Conservation (phyloP, 2,888 invertebrate genomes). For the Parnassius glacialis region DNA sequence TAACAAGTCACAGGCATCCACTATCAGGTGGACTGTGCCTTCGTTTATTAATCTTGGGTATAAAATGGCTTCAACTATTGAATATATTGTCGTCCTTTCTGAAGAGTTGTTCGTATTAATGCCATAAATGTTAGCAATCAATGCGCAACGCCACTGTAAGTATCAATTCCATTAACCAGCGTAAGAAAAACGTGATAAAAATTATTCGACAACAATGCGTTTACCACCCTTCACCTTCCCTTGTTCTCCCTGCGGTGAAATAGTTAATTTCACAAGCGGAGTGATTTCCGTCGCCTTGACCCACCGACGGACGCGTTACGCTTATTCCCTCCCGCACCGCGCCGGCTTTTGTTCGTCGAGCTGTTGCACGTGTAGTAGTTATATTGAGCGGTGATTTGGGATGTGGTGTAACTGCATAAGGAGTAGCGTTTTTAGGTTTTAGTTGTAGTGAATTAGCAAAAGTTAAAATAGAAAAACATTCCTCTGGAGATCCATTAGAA, state of each 20-base stretch:
- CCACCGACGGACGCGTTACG: slow-evolving; percentile 24
- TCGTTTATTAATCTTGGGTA: no score
- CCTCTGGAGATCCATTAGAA: no score
- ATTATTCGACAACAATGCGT: not conserved
- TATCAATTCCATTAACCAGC: not conserved
- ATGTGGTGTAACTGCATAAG: not conserved
- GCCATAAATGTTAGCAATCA: no score
- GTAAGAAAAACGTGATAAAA: no score
- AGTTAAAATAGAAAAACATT: no score
- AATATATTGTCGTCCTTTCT: no score
- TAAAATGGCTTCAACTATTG: no score
- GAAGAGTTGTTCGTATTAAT: no score
- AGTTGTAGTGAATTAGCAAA: no score
- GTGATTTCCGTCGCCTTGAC: slow-evolving; percentile 28
- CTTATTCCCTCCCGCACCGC: slow-evolving; percentile 14
- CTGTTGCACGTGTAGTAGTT: slow-evolving; percentile 10
- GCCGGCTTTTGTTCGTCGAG: slow-evolving; percentile 16
- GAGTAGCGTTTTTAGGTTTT: not conserved
- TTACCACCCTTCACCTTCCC: not conserved
- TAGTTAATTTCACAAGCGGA: slow-evolving; percentile 25
- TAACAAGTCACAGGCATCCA: no score
- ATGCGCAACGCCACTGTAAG: no score
- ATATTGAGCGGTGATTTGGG: slow-evolving; percentile 4
- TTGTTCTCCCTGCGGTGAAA: not conserved
- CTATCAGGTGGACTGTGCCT: no score